Evolutionary conservation across 2,113 vertebrate species (phyloP).

Genomic region (Hippoglossus stenolepis): DNA sequence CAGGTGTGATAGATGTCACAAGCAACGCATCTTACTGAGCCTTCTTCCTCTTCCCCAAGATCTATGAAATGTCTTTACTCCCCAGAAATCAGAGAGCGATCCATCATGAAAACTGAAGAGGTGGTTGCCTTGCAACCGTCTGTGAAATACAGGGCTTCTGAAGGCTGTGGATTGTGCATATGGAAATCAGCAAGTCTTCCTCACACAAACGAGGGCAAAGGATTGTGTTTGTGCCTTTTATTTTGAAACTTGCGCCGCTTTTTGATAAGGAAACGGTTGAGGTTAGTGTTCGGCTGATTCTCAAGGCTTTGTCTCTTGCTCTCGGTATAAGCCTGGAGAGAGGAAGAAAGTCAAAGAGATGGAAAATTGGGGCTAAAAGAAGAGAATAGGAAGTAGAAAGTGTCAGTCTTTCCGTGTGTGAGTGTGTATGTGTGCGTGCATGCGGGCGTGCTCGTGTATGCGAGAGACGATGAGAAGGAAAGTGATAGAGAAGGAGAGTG

Average conservation of each 20-base stretch:
- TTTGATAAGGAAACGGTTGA: constrained; percentile 69
- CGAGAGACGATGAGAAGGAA: constrained; percentile 8
- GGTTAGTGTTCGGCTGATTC: constrained; percentile 51
- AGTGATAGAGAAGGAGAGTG: background rate
- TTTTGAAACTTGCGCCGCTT: constrained; percentile 48
- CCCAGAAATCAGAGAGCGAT: constrained; percentile 52
- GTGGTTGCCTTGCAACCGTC: constrained; percentile 54
- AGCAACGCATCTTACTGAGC: constrained; percentile 30
- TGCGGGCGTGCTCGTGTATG: background rate
- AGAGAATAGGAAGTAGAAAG: constrained; percentile 38
- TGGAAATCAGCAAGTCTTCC: constrained; percentile 47
- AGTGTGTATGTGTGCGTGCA: background rate
- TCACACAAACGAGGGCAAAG: constrained; percentile 60
- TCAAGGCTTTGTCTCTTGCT: constrained; percentile 62
- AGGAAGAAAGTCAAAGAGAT: constrained; percentile 38
- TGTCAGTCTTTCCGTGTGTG: background rate
- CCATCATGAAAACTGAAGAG: constrained; percentile 55
- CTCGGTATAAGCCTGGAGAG: constrained; percentile 56
- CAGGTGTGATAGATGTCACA: constrained; percentile 53
- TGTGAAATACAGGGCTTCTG: constrained; percentile 39
- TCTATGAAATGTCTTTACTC: constrained; percentile 61
- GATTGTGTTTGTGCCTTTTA: constrained; percentile 56
- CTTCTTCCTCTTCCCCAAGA: constrained; percentile 36
- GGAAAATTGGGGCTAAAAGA: constrained; percentile 59
- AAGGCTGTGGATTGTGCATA: constrained; percentile 41